Base-by-base conservation (phyloP, 2,113 vertebrate genomes). In the Pelodiscus sinensis region DNA sequence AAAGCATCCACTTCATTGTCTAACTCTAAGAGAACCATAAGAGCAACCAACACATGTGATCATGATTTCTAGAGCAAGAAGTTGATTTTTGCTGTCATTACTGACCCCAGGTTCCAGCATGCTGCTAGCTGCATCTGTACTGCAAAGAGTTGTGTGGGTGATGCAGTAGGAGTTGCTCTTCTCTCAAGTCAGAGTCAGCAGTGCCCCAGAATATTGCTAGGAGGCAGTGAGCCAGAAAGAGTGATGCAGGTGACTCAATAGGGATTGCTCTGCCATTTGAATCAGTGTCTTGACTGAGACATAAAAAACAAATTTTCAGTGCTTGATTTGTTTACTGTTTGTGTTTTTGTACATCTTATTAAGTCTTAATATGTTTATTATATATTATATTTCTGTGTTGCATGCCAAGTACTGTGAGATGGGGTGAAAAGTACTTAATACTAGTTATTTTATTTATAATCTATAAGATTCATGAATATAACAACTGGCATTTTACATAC, bases 291-390 rank as follows among this genome's bases (percentile, higher is more conserved):
- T 56, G 81, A 52, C 82, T 89, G 68, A 95, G 88, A 96, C 94
- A 80, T 86, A 93, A 95, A 95, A 94, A 65, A 56, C 79, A 84
- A 2, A 82, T 96, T 95, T 93, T 95, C 91, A 95, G 29, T 93
- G 93, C 92, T 90, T 84, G 71, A 35, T 95, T 93, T 93, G 38
- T 65, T 91, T 84, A 86, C 82, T 79, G 24, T 90, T 96, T 95
- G 29, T 88, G 92, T 87, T 88, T 81, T 95, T 96, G 89, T 95
- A 68, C 71, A 25, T 90, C 90, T 91, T 82, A 90, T 84, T 55
- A 94, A 62, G 21, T 78, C 94, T 96, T 94, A 84, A 96, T 88
- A 65, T 31, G 93, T 62, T 92, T 94, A 95, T 94, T 91, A 14
- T 95, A 84, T 91, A 25, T 93, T n/a, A 87, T 85, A 60, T 92